A percentile compares a stretch with the other conserved stretches of the same genome.
phyloP scores from a whole-genome alignment of 30 jellyfish, hydroid and myxozoan species.

The Turritopsis rubra region DNA sequence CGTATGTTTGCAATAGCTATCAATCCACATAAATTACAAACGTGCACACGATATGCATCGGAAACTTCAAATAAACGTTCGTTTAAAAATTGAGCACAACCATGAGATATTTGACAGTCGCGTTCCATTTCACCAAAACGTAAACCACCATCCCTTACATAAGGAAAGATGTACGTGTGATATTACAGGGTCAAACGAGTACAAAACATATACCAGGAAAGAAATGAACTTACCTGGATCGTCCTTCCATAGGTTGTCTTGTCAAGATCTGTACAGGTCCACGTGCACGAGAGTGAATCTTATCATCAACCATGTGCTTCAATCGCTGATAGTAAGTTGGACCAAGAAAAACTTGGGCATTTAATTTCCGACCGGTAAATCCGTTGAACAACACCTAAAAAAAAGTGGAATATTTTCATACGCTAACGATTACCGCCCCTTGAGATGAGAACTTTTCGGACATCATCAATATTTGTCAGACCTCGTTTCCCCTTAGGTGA shows the following conservation, averaged over 20 bases:
- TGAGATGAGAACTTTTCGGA: not conserved
- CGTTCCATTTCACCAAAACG: conserved; percentile 99
- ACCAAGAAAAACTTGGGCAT: conserved; percentile 96
- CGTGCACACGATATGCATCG: conserved; percentile 90
- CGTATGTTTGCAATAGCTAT: conserved; percentile 94
- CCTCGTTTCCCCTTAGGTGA: conserved; percentile 99
- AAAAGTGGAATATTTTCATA: no score
- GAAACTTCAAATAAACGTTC: conserved; percentile 99
- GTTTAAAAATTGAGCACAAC: conserved; percentile 97
- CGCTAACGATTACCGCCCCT: no score
- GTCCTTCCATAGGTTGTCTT: conserved; percentile 99
- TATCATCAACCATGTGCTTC: conserved; percentile 99
- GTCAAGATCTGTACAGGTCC: conserved; percentile 99
- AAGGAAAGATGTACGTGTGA: not conserved
- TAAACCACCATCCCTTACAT: conserved; percentile 94
- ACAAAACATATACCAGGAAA: not conserved
- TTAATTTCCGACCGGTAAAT: conserved; percentile 96
- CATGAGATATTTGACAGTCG: conserved; percentile 99
- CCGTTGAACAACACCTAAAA: conserved; percentile 91
- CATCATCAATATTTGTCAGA: no score
- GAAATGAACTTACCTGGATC: conserved; percentile 70
- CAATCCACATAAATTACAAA: conserved; percentile 94
- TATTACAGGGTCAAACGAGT: not conserved
- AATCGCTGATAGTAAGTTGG: conserved; percentile 99
- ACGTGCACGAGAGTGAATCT: conserved; percentile 99